Evolutionary conservation across 2,113 vertebrate genomes (phyloP).

Genomic region (Spermophilus dauricus): DNA sequence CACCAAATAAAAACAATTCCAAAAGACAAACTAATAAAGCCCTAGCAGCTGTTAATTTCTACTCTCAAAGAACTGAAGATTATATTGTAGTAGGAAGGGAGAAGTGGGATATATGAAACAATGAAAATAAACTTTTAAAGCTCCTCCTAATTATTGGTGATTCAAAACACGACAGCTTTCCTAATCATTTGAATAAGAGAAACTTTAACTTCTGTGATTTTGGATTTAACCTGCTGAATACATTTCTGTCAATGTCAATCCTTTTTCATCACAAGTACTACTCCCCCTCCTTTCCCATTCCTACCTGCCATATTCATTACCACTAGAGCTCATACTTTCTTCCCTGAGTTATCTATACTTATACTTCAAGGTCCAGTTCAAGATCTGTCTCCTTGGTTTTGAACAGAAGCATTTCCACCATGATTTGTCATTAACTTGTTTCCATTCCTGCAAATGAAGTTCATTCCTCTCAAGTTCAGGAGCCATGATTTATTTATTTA

Average conservation of each 20-base stretch:
- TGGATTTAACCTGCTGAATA: not conserved
- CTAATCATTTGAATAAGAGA: not conserved
- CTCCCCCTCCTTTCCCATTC: not conserved
- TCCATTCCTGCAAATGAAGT: not conserved
- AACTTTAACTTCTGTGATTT: not conserved
- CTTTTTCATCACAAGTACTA: not conserved
- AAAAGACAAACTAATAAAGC: not conserved
- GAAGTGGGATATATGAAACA: not conserved
- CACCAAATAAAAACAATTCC: not conserved
- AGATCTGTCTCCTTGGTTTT: not conserved
- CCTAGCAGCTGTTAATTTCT: not conserved
- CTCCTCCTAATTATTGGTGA: not conserved
- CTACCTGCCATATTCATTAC: not conserved
- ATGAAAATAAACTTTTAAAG: not conserved
- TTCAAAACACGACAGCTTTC: not conserved
- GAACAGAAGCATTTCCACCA: conserved; percentile 3
- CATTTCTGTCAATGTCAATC: not conserved
- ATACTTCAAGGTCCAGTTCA: not conserved
- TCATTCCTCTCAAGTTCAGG: not conserved
- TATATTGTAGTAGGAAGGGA: conserved; percentile 15
- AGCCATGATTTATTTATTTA: not conserved
- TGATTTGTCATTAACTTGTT: not conserved
- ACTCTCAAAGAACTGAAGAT: not conserved
- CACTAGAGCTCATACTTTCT: not conserved
- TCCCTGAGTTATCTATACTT: not conserved